Percentiles rank a stretch among this genome's conserved stretches.
These are phyloP conservation scores for Fopius arisanus DNA, from an alignment of 1,140 invertebrate species.

Conservation along the genomic window DNA sequence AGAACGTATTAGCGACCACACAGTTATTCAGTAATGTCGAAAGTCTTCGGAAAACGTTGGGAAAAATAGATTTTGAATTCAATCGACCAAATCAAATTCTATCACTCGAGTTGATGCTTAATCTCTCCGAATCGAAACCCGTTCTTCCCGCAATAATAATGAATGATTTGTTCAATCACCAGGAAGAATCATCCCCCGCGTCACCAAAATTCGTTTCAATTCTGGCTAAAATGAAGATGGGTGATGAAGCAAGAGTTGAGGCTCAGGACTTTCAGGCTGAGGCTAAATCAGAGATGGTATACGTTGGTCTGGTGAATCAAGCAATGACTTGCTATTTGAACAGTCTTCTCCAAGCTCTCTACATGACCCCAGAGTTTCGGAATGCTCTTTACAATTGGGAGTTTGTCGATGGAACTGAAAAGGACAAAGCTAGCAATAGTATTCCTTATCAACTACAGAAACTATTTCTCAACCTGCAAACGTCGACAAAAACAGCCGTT, in stretches of 20 bases:
- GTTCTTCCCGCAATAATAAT: no score
- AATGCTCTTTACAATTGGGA: conserved; percentile 91
- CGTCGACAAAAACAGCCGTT: conserved; percentile 76
- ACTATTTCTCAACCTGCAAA: conserved; percentile 87
- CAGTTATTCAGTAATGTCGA: no score
- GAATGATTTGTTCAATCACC: no score
- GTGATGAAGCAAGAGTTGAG: not conserved
- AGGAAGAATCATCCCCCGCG: no score
- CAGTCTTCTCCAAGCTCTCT: conserved; percentile 87
- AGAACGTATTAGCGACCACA: no score
- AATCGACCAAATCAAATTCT: not conserved
- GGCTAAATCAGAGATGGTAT: conserved; percentile 60
- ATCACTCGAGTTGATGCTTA: not conserved
- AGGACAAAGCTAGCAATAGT: conserved; percentile 71
- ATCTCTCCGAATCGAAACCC: not conserved
- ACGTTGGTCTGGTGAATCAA: conserved; percentile 91
- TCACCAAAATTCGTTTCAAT: no score
- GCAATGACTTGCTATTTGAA: conserved; percentile 96
- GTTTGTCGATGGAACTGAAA: conserved; percentile 71
- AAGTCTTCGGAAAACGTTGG: not conserved
- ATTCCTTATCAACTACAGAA: conserved; percentile 91
- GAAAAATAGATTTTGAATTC: not conserved
- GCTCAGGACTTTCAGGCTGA: conserved; percentile 8
- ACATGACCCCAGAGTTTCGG: conserved; percentile 94
- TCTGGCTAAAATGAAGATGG: no score